Base-by-base conservation (phyloP, 2,888 invertebrate species). In the Diaphora mendica region DNA sequence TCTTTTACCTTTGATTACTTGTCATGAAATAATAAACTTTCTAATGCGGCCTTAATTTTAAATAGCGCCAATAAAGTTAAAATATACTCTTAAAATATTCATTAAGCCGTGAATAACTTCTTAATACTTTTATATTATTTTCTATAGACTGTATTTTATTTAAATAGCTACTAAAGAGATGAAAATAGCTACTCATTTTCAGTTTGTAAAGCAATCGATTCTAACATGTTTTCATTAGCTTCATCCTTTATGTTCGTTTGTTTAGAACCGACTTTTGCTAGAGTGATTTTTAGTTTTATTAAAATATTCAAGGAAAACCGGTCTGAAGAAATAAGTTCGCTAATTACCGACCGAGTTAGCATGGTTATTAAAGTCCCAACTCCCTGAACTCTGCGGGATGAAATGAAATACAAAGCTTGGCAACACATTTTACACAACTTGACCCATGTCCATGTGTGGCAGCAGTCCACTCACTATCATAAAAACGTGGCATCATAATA, bases 21-120 rank as follows among this genome's bases (percentile, higher is more conserved):
- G 64, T 64, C 69, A 70, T n/a, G 62, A 64, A 82, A 82, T 64
- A 67, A 64, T 74, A 62, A 78, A 81, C 78, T 75, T 80, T 78
- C 66, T 76, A 55, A 39, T 51, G 42, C 30, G n/a, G 7, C 0
- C 13, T 13, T 75, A 72, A 66, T 59, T 72, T 64, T 59, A 15
- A 71, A 66, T 68, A 35, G 33, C 65, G 33, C 66, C 73, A 80
- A 75, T 75, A 70, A 76, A 78, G 64, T 15, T 62, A 13, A 13
- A 72, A 65, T 59, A 23, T 30, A n/a, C 35, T 17, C 64, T 35
- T 73, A 39, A 70, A 71, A 79, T 74, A 71, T 74, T 74, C 64
- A 68, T 69, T 33, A 75, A 72, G 15, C 70, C 71, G 44, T 8
- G 30, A 30, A 30, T 67, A 67, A 67, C 30, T 67, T 67, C 13